Percentiles rank a stretch among this genome's conserved stretches.
phyloP scores from a whole-genome alignment of 2,797 vertebrate species.

The Linurgus olivaceus region DNA sequence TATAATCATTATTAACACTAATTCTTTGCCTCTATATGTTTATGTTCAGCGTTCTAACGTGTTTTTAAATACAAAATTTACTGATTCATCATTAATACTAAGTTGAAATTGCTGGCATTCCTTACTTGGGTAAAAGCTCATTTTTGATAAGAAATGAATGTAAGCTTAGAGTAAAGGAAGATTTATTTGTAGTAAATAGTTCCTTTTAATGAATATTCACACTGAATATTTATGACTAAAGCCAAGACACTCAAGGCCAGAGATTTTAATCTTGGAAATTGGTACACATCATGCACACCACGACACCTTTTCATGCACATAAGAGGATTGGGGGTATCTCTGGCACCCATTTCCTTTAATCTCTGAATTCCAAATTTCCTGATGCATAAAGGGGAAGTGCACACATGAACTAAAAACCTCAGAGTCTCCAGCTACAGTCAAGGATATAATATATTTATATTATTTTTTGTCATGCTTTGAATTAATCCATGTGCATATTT shows the following conservation, averaged over 20 bases:
- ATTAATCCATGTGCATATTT: not conserved
- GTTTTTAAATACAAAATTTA: not conserved
- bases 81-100: not conserved
- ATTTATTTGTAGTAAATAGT: not conserved
- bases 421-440: not conserved
- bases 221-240: not conserved
- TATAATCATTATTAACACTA: not conserved
- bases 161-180: not conserved
- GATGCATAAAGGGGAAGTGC: not conserved
- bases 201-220: not conserved
- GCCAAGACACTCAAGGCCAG: not conserved
- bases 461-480: not conserved
- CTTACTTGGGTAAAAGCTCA: not conserved
- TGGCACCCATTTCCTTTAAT: not conserved
- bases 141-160: not conserved
- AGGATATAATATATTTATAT: not conserved
- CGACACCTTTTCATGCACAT: not conserved
- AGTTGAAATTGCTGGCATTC: not conserved
- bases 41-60: not conserved
- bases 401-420: not conserved
- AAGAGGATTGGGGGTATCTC: not conserved
- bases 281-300: fast-evolving
- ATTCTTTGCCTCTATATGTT: not conserved
- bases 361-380: not conserved
- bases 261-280: not conserved